Conservation (phyloP, 2,888 invertebrate species). For the Empis livida region DNA sequence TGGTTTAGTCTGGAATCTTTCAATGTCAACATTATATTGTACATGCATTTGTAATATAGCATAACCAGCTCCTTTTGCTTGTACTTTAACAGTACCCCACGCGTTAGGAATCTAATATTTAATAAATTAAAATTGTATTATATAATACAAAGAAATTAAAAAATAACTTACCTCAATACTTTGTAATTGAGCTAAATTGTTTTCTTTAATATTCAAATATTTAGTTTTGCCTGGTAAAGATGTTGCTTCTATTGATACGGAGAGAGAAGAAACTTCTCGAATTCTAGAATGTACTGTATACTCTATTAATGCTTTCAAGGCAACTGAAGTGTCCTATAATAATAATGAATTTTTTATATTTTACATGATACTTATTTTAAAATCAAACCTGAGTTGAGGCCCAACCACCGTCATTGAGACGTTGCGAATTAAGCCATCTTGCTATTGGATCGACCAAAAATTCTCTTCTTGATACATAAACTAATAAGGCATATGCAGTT, state of each 20-base stretch:
- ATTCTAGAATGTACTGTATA: constrained; percentile 76
- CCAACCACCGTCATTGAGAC: constrained; percentile 79
- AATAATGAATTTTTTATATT: constrained; percentile 17
- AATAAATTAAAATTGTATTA: constrained; percentile 2
- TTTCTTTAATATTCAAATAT: constrained; percentile 54
- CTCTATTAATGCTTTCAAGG: constrained; percentile 78
- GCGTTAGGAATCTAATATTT: constrained; percentile 67
- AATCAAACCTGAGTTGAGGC: constrained; percentile 60
- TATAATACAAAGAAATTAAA: too few species aligned
- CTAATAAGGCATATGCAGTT: constrained; percentile 81
- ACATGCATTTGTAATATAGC: constrained; percentile 88
- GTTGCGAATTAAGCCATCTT: constrained; percentile 79
- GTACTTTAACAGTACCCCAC: constrained; percentile 88
- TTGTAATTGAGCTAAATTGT: constrained; percentile 68
- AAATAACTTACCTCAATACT: constrained; percentile 50
- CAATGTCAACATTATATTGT: constrained; percentile 80
- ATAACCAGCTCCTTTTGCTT: constrained; percentile 86
- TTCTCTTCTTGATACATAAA: constrained; percentile 77
- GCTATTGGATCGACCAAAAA: constrained; percentile 72
- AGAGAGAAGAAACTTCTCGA: constrained; percentile 67
- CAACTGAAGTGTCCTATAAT: constrained; percentile 68
- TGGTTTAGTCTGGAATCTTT: constrained; percentile 71
- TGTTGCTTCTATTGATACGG: constrained; percentile 73
- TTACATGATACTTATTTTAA: neutral
- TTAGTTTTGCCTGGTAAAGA: constrained; percentile 56